Percentiles rank a stretch among this genome's conserved stretches.
phyloP scores from a whole-genome alignment of 1,140 invertebrate species.

The Drosophila parvula region DNA sequence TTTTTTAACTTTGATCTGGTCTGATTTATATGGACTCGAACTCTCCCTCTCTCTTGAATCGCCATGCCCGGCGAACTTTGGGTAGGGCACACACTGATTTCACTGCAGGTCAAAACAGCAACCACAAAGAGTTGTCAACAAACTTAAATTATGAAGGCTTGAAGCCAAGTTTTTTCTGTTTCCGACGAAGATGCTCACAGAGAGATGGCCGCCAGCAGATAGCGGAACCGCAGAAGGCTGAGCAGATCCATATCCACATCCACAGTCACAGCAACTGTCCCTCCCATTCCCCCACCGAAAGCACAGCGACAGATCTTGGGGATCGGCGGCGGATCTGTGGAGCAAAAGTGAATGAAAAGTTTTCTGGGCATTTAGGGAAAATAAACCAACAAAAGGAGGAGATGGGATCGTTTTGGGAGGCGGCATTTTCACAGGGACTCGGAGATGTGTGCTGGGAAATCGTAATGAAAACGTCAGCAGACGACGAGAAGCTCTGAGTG shows the following conservation, averaged over 20 bases:
- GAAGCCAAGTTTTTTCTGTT: constrained; percentile 53
- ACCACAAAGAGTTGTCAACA: constrained; percentile 67
- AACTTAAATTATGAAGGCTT: constrained; percentile 77
- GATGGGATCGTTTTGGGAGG: constrained; percentile 44
- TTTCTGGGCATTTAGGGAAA: constrained; percentile 62
- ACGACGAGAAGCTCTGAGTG: constrained; percentile 14
- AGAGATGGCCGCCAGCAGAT: constrained; percentile 63
- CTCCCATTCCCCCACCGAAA: neutral
- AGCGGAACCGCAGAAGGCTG: constrained; percentile 44
- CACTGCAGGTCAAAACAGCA: constrained; percentile 48
- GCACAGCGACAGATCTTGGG: constrained; percentile 1
- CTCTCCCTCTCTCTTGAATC: neutral
- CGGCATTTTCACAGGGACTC: constrained; percentile 54
- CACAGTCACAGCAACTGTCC: constrained; percentile 3
- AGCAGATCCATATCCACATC: constrained; percentile 38
- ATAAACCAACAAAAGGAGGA: constrained; percentile 30
- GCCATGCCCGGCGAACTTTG: neutral
- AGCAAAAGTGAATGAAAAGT: constrained; percentile 60
- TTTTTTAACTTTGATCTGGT: too few species aligned
- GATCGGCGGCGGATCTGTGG: constrained; percentile 2
- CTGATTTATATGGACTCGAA: too few species aligned
- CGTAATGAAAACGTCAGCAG: constrained; percentile 58
- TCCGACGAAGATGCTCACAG: constrained; percentile 69
- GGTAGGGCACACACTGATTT: constrained; percentile 33
- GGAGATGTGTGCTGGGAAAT: constrained; percentile 22